Evolutionary conservation across 2,113 vertebrate genomes (phyloP).

Genomic region (Ornithorhynchus anatinus): DNA sequence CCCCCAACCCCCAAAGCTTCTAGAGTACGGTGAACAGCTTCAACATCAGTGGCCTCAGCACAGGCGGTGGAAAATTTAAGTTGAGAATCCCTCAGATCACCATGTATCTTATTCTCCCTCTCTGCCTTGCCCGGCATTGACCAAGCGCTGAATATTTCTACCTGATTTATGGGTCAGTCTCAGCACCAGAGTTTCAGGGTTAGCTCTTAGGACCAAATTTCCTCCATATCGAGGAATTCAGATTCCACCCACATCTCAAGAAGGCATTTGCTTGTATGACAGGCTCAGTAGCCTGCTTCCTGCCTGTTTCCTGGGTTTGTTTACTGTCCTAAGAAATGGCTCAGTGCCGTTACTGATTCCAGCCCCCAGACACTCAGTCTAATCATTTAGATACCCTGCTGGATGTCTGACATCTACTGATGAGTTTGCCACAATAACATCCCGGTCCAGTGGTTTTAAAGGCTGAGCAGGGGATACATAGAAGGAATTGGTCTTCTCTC

Average conservation of each 20-base stretch:
- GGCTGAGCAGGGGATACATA: not conserved
- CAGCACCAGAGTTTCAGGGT: not conserved
- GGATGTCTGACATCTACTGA: not conserved
- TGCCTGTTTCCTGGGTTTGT: not conserved
- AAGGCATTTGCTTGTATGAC: not conserved
- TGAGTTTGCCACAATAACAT: not conserved
- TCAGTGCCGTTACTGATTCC: not conserved
- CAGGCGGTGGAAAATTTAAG: no score
- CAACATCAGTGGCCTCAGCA: not conserved
- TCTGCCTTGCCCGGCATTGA: not conserved
- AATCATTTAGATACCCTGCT: not conserved
- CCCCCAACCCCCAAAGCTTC: no score
- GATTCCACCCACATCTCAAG: not conserved
- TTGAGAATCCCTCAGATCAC: no score
- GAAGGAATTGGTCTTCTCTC: not conserved
- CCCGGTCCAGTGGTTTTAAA: slow-evolving; percentile 9
- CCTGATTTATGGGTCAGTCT: not conserved
- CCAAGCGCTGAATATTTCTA: not conserved
- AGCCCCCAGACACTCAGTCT: not conserved
- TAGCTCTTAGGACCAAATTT: not conserved
- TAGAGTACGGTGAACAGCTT: not conserved
- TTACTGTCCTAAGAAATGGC: not conserved
- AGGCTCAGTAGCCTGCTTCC: not conserved
- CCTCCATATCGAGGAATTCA: not conserved
- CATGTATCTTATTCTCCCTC: no score